A percentile compares a stretch with the other conserved stretches of the same genome.
Evolutionary conservation across 2,113 vertebrate genomes (phyloP).

Genomic region (Apodemus sylvaticus): DNA sequence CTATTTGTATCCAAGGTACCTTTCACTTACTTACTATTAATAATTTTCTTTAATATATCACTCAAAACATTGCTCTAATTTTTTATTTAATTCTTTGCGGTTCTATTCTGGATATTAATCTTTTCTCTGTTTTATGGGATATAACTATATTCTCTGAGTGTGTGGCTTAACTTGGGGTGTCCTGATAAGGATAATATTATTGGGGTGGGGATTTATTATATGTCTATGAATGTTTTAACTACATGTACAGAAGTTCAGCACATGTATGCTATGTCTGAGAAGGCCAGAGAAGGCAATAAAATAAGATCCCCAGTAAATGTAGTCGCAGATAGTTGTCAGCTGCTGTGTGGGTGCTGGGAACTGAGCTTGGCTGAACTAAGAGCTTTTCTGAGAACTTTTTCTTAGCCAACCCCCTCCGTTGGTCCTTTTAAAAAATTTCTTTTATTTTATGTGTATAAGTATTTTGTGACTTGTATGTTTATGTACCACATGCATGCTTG

Average conservation of each 20-base stretch:
- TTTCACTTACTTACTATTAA: neutral
- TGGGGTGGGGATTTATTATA: neutral
- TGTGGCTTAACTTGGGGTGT: neutral
- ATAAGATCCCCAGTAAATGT: neutral
- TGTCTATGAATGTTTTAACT: no score
- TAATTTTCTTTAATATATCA: constrained; percentile 11
- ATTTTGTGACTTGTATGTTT: neutral
- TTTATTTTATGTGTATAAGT: neutral
- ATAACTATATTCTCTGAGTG: neutral
- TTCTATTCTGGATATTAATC: neutral
- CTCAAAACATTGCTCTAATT: neutral
- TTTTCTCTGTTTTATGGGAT: neutral
- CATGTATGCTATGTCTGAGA: no score
- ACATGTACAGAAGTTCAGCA: no score
- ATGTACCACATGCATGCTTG: no score
- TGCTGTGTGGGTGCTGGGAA: neutral
- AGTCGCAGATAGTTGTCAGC: neutral
- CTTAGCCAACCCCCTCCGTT: neutral
- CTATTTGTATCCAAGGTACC: neutral
- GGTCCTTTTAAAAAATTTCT: neutral
- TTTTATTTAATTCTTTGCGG: neutral
- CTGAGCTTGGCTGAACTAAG: no score
- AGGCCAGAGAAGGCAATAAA: neutral
- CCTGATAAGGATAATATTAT: neutral
- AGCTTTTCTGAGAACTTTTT: neutral